Percentiles rank a stretch among this genome's conserved stretches.
Conservation (phyloP, 2,888 invertebrate species). For the Tanytarsus gracilentus region DNA sequence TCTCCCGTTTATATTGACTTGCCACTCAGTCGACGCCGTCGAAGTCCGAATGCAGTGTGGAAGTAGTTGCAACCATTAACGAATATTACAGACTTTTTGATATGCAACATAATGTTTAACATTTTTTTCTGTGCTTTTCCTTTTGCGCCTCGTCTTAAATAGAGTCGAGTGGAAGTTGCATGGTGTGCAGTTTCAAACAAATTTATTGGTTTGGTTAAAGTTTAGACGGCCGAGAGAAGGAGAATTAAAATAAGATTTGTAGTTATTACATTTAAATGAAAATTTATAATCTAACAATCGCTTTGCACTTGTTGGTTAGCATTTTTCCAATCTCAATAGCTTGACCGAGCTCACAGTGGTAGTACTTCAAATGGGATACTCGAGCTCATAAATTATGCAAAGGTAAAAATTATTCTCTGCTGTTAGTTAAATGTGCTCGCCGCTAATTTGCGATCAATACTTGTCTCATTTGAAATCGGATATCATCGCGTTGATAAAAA, state of each 20-base stretch:
- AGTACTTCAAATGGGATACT: background rate
- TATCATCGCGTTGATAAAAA: too few species aligned
- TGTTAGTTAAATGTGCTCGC: conserved; percentile 4
- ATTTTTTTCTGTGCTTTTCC: background rate
- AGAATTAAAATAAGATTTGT: conserved; percentile 28
- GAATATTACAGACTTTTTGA: background rate
- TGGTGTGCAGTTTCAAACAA: background rate
- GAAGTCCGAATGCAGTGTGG: too few species aligned
- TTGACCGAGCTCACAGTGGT: background rate
- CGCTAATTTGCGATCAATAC: conserved; percentile 16
- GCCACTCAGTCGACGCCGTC: too few species aligned
- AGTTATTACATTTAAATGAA: conserved; percentile 28
- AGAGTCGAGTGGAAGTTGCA: too few species aligned
- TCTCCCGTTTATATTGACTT: background rate
- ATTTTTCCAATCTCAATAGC: background rate
- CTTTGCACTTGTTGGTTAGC: conserved; percentile 4
- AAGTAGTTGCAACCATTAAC: conserved; percentile 10
- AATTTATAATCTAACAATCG: conserved; percentile 25
- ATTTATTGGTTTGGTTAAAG: conserved; percentile 26
- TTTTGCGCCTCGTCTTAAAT: background rate
- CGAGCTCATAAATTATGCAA: conserved; percentile 27
- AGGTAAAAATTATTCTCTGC: conserved; percentile 8
- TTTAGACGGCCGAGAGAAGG: conserved; percentile 24
- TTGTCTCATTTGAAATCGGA: too few species aligned
- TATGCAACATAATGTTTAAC: background rate